Base-by-base conservation (phyloP, 2,113 vertebrate genomes). In the Myotis lucifugus region DNA sequence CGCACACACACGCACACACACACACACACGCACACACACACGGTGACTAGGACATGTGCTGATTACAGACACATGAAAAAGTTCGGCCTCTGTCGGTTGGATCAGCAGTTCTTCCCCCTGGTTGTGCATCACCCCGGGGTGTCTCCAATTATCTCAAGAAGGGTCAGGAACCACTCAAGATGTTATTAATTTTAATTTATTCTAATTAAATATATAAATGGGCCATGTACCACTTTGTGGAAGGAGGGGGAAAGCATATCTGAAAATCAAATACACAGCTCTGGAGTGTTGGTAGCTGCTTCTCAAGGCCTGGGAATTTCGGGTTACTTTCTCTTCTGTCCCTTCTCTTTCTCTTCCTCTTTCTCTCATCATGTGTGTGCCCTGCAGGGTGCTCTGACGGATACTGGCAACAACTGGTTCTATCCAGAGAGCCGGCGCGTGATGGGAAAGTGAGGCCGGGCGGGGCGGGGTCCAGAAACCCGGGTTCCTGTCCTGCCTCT, bases 191-290 rank as follows among this genome's bases (percentile, higher is more conserved):
- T 97, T 97, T 95, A 97, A 97, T 95, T 86, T 83, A 92, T 86
- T 96, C 95, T 97, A 97, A 97, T 97, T 97, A 97, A 96, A 97
- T 97, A 97, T 96, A 97, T 95, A 95, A 97, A 92, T 95, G 96
- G 93, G 94, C 96, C 88, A 93, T 54, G 82, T 10, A 95, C 96
- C 88, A 90, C 78, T 95, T 95, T 92, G 94, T 90, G 74, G 78
- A 91, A 92, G 23, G 92, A 79, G 56, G 56, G 34, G 29, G 64
- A n/a, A 29, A 85, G 52, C 66, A 5, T 76, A 83, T 88, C 88
- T 95, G 85, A 70, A 92, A 86, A 82, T 67, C 50, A 48, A 90
- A 86, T 85, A 40, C 23, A 50, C 25, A 85, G n/a, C 83, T 86
- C 37, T 2, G 3, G 40, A 85, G n/a, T 83, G 88, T n/a, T 1